These are phyloP conservation scores for Dolichallabes microphthalmus DNA, from an alignment of 2,113 vertebrate genomes.

Conservation along the genomic window DNA sequence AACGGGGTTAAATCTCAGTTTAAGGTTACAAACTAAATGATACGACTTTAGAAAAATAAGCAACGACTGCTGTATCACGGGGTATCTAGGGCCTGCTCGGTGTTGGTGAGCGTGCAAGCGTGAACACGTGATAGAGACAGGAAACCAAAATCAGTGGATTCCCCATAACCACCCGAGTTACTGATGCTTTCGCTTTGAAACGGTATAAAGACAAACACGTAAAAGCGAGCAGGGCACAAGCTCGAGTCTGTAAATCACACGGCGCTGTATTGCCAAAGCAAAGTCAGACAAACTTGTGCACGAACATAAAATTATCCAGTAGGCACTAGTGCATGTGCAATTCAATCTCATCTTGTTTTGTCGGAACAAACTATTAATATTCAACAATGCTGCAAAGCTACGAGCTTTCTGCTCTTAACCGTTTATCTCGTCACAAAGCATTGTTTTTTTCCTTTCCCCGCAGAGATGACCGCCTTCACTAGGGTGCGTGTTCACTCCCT, in stretches of 20 bases:
- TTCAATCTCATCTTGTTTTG: not conserved
- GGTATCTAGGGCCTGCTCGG: not conserved
- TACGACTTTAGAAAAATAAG: not conserved
- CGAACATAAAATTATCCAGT: not conserved
- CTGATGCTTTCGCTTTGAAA: conserved; percentile 7
- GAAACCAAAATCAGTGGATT: conserved; percentile 51
- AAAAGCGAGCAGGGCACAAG: not conserved
- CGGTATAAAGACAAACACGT: not conserved
- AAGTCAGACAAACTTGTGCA: not conserved
- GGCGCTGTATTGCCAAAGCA: not conserved
- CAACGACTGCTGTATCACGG: no score
- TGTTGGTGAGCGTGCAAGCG: not conserved
- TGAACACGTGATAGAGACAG: conserved; percentile 50
- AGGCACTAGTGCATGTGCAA: not conserved
- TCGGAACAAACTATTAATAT: not conserved
- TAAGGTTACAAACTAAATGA: not conserved
- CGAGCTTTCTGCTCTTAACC: not conserved
- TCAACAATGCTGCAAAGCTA: not conserved
- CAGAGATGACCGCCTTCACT: not conserved
- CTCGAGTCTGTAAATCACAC: not conserved
- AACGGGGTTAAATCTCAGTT: not conserved
- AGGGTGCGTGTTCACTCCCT: conserved; percentile 47
- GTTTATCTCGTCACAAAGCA: not conserved
- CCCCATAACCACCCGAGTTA: not conserved
- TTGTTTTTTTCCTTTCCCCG: no score